A percentile compares a stretch with the other conserved stretches of the same genome.
These are phyloP conservation scores for Trialeurodes vaporariorum DNA, from an alignment of 1,140 invertebrate species.

Conservation along the genomic window DNA sequence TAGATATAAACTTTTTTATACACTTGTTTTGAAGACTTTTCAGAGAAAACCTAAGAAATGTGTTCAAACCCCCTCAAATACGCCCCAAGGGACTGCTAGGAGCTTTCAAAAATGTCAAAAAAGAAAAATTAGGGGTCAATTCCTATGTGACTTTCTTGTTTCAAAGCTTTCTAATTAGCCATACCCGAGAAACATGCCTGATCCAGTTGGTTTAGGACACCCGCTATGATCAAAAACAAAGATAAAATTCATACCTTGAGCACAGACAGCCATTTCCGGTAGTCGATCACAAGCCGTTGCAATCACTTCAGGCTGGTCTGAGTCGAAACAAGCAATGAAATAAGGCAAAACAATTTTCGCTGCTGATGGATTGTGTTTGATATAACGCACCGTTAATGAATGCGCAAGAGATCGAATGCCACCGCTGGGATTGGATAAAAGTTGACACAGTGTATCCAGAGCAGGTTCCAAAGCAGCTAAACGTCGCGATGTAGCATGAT, in stretches of 20 bases:
- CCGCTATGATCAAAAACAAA: too few relatives aligned
- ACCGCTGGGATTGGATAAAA: constrained; percentile 49
- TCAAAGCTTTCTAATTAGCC: too few relatives aligned
- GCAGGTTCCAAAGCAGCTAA: constrained; percentile 52
- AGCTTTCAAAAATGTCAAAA: too few relatives aligned
- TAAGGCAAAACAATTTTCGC: constrained; percentile 50
- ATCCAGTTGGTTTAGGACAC: too few relatives aligned
- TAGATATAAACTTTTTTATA: too few relatives aligned
- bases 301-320: constrained; percentile 61
- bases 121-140: too few relatives aligned
- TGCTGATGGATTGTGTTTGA: constrained; percentile 51
- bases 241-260: constrained; percentile 64
- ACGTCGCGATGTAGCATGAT: constrained; percentile 52
- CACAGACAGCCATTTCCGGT: constrained; percentile 65
- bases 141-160: too few relatives aligned
- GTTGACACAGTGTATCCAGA: constrained; percentile 45
- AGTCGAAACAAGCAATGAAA: constrained; percentile 36
- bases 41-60: too few relatives aligned
- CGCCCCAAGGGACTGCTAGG: too few relatives aligned
- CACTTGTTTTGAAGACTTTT: too few relatives aligned
- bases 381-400: constrained; percentile 45
- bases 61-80: too few relatives aligned
- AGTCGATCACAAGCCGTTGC: constrained; percentile 67
- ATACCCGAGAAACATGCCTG: too few relatives aligned
- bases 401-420: constrained; percentile 50